Evolutionary conservation across 2,888 invertebrate genomes (phyloP), one percentile per base, ranked within the genome.

Genomic region (Spisula solida): DNA sequence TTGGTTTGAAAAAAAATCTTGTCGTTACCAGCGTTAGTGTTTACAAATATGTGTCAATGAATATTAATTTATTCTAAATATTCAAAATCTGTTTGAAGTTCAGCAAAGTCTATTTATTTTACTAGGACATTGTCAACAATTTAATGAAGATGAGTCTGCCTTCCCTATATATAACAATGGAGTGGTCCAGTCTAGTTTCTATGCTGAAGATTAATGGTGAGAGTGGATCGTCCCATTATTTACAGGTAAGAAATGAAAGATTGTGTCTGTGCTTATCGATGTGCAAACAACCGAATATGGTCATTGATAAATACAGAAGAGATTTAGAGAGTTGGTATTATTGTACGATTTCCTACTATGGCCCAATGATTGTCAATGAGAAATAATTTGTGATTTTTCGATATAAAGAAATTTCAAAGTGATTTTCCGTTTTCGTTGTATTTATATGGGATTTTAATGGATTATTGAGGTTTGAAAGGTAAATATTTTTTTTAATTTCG

Each of bases 241-340:
- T 41, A 41, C 41, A 85, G 85, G 85, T 85, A 85, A 79, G 80
- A 41, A 56, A 56, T 75, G 14, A 60, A 60, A 55, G 55, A 85
- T 79, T 85, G 79, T 60, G 41, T 25, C 60, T 41, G 60, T 18
- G 60, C 20, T 79, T 85, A 80, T 55, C 79, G 56, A 85, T 34
- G 79, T 80, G 79, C 66, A 70, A 47, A 82, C 82, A 48, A 82
- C 66, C 82, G 82, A 70, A 48, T 70, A 82, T 82, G 82, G 82
- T 70, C 70, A 41, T 66, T 82, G 60, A 82, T 60, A 34, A 70
- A 66, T 66, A 41, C 48, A 47, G 82, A 18, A 16, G 14, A 66
- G 82, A 82, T 70, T 82, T 82, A n/a, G 47, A 41, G 70, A 47
- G 14, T 82, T n/a, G 31, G 81, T 75, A 31, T 75, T 75, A 75